Base-by-base conservation (phyloP, 2,888 invertebrate species). In the Urechis unicinctus region DNA sequence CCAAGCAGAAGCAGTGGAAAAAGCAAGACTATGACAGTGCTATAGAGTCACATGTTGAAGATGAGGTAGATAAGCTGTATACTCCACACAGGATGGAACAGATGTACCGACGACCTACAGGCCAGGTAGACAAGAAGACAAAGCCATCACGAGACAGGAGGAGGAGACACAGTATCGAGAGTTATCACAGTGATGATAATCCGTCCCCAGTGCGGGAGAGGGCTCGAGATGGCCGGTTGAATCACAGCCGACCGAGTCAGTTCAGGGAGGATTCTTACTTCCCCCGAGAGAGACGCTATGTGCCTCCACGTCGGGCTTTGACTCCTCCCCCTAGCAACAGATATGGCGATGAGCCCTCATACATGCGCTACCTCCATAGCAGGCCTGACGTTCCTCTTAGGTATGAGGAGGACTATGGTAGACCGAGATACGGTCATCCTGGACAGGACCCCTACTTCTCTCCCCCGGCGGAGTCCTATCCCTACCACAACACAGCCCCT, bases 261-360 rank as follows among this genome's bases (percentile, higher is more conserved):
- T n/a, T n/a, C n/a, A n/a, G n/a, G n/a, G n/a, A n/a, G n/a, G 42
- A 26, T 6, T 54, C 6, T 24, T 49, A 36, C 36, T 31, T 29
- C 9, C 6, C 9, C 5, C 13, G 31, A 22, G 36, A 5, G 31
- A 5, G 50, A 21, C 13, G 22, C 6, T 4, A 6, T n/a, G 29
- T 29, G 29, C 48, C 47, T n/a, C 26, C 29, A 5, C 9, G 42
- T 9, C 36, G 36, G 3, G 36, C 47, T 5, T 53, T 48, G 25
- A 53, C 53, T 9, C 48, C 48, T 5, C 53, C 53, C 22, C 36
- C n/a, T n/a, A n/a, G n/a, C n/a, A n/a, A n/a, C n/a, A n/a, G n/a
- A n/a, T n/a, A n/a, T n/a, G n/a, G n/a, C n/a, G n/a, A n/a, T n/a
- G n/a, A n/a, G n/a, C n/a, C n/a, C n/a, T n/a, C n/a, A n/a, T n/a